Evolutionary conservation across 2,113 vertebrate genomes (phyloP).

Genomic region (Saguinus midas): DNA sequence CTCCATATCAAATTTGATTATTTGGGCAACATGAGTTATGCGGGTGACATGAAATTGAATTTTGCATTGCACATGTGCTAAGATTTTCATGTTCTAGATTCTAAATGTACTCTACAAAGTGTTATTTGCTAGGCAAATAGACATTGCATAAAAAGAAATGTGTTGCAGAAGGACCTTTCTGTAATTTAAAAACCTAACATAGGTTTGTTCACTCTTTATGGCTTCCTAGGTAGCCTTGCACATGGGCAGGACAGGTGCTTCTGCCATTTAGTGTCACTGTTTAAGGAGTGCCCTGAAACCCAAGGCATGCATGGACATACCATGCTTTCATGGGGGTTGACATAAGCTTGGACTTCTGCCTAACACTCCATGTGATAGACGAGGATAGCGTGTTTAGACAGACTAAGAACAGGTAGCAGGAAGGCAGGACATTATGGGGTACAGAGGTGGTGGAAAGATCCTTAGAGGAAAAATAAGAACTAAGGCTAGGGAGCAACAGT

Average conservation of each 20-base stretch:
- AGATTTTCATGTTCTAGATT: background rate
- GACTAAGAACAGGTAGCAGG: too few species aligned
- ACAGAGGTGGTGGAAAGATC: background rate
- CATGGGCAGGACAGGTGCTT: accelerated
- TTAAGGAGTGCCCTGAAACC: background rate
- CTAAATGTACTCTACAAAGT: background rate
- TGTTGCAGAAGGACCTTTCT: background rate
- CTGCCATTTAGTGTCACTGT: background rate
- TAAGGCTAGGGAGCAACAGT: background rate
- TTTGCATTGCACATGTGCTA: background rate
- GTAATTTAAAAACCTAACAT: too few species aligned
- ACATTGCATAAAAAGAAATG: background rate
- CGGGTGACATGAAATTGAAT: background rate
- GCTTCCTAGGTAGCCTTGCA: background rate
- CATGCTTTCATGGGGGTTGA: background rate
- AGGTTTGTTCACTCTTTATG: accelerated
- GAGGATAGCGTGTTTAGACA: background rate
- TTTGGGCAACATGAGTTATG: background rate
- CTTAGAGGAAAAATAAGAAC: background rate
- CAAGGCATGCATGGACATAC: accelerated
- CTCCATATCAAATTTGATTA: background rate
- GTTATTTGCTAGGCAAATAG: background rate
- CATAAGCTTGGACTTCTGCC: background rate
- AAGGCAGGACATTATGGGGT: background rate
- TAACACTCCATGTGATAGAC: accelerated